Conservation (phyloP, 2,888 invertebrate species). For the Liodrosophila aerea region DNA sequence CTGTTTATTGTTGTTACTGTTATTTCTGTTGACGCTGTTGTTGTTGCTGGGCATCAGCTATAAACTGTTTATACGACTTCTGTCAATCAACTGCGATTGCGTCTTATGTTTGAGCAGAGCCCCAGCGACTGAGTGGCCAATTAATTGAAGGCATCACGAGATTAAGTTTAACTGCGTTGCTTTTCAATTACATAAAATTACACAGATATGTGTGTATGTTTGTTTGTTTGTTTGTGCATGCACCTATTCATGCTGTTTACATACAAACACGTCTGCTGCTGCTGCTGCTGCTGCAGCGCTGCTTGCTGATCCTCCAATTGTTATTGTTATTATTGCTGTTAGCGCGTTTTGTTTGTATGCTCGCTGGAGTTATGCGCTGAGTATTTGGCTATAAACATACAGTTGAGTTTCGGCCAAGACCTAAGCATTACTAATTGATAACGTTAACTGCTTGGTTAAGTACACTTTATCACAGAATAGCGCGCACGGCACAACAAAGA, state of each 20-base stretch:
- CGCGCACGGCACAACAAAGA: constrained; percentile 58
- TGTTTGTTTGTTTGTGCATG: not conserved
- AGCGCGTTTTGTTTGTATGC: constrained; percentile 2
- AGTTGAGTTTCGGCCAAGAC: constrained; percentile 24
- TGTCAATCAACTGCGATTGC: constrained; percentile 24
- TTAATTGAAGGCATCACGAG: constrained; percentile 63
- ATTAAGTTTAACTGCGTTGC: constrained; percentile 51
- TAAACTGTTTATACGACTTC: too few relatives aligned
- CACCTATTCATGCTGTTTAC: constrained; percentile 27
- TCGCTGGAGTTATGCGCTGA: not conserved
- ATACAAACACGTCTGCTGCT: constrained; percentile 39
- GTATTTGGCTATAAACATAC: constrained; percentile 20
- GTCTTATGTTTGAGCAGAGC: constrained; percentile 16
- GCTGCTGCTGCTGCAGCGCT: constrained; percentile 9
- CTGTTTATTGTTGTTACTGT: not conserved
- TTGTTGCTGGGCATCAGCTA: constrained; percentile 1
- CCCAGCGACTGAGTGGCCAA: constrained; percentile 31
- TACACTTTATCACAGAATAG: constrained; percentile 69
- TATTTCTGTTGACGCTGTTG: not conserved
- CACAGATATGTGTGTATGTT: constrained; percentile 22
- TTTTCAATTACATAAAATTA: constrained; percentile 71
- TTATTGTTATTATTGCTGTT: constrained; percentile 26
- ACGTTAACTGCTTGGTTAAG: constrained; percentile 59
- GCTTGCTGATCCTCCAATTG: constrained; percentile 7
- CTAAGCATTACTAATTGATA: constrained; percentile 59